Evolutionary conservation across 2,797 vertebrate genomes (phyloP).

Genomic region (Pseudocheirus occidentalis): DNA sequence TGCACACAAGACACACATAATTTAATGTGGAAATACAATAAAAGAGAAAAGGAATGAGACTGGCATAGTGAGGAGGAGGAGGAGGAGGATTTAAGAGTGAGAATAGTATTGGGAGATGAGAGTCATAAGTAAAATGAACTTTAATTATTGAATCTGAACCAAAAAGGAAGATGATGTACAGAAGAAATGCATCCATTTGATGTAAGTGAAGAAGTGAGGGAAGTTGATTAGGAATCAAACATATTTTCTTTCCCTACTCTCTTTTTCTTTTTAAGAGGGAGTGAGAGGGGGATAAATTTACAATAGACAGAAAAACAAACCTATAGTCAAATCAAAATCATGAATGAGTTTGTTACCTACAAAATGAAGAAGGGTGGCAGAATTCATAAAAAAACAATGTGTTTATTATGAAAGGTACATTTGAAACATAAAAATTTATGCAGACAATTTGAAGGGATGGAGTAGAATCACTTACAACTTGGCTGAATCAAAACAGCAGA

Average conservation of each 20-base stretch:
- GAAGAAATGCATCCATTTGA: not conserved
- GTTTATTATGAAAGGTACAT: not conserved
- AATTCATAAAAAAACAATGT: not conserved
- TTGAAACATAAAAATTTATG: not conserved
- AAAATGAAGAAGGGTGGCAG: not conserved
- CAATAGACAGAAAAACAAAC: not conserved
- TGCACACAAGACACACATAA: not conserved
- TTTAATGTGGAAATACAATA: not conserved
- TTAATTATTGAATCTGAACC: not conserved
- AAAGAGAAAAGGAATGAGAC: not conserved
- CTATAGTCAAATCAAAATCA: not conserved
- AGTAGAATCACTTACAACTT: not conserved
- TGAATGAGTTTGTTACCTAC: not conserved
- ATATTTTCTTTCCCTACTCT: not conserved
- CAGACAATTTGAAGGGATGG: not conserved
- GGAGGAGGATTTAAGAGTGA: not conserved
- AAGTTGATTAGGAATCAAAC: not conserved
- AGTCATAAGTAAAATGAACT: not conserved
- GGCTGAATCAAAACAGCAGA: not conserved
- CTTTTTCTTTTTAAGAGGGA: not conserved
- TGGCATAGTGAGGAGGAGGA: not conserved
- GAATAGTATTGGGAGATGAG: not conserved
- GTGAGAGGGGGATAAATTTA: not conserved
- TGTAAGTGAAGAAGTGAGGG: not conserved
- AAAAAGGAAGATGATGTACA: not conserved